A percentile compares a stretch with the other conserved stretches of the same genome.
These are phyloP conservation scores for Priocnemis perturbator DNA, from an alignment of 2,888 invertebrate species.

Conservation along the genomic window DNA sequence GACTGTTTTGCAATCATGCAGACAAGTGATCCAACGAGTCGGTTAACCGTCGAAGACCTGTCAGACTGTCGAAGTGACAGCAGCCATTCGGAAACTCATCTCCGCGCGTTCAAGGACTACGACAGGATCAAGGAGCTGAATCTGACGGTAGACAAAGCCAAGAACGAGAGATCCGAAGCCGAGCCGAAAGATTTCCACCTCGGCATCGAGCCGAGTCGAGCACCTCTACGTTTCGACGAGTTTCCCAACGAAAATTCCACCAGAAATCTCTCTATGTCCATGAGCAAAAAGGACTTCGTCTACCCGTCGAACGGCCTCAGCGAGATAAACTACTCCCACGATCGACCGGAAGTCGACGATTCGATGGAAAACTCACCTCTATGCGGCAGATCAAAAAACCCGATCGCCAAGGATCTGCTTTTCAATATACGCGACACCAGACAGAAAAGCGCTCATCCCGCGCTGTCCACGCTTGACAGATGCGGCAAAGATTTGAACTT, in stretches of 20 bases:
- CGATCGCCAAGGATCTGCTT: slow-evolving; percentile 57
- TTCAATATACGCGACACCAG: slow-evolving; percentile 55
- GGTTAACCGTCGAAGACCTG: slow-evolving; percentile 55
- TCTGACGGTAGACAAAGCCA: slow-evolving; percentile 54
- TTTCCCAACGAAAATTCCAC: slow-evolving; percentile 42
- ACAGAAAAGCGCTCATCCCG: slow-evolving; percentile 49
- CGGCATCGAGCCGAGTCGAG: slow-evolving; percentile 34
- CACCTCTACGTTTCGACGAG: slow-evolving; percentile 51
- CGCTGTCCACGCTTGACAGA: slow-evolving; percentile 49
- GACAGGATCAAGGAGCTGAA: slow-evolving; percentile 62
- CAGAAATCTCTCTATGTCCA: slow-evolving; percentile 50
- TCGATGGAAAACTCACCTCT: slow-evolving; percentile 44
- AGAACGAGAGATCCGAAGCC: slow-evolving; percentile 32
- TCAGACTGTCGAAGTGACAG: slow-evolving; percentile 62
- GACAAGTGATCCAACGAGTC: slow-evolving; percentile 55
- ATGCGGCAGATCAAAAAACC: slow-evolving; percentile 57
- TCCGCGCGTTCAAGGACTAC: slow-evolving; percentile 64
- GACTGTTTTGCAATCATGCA: slow-evolving; percentile 53
- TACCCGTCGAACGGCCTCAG: slow-evolving; percentile 42
- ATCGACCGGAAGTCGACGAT: slow-evolving; percentile 54
- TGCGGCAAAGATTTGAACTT: slow-evolving; percentile 60
- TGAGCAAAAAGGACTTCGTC: slow-evolving; percentile 60
- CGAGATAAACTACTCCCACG: slow-evolving; percentile 51
- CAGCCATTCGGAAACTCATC: slow-evolving; percentile 62
- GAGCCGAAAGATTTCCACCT: slow-evolving; percentile 56